Percentiles rank a stretch among this genome's conserved stretches.
Evolutionary conservation across 2,113 vertebrate genomes (phyloP).

Genomic region (Phaethornis superciliosus): DNA sequence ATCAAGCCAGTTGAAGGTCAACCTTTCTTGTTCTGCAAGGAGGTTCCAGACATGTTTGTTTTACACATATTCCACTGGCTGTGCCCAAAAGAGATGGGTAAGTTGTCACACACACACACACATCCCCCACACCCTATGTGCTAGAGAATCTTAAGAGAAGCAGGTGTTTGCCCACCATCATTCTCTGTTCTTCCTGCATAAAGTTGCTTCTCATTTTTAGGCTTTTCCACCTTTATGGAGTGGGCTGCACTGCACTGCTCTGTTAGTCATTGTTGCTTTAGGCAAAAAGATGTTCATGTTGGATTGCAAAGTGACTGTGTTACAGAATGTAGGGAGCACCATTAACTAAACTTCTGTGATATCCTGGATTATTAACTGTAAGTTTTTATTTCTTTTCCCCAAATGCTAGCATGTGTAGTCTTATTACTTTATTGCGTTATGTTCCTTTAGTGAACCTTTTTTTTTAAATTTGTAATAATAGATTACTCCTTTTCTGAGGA

Average conservation of each 20-base stretch:
- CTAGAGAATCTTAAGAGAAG: rapidly evolving
- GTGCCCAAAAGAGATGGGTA: neutral
- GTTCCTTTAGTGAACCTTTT: neutral
- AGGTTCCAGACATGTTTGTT: neutral
- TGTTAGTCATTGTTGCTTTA: rapidly evolving
- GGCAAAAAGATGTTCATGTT: neutral
- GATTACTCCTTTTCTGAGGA: neutral
- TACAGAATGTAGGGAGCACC: neutral
- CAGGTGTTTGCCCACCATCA: neutral
- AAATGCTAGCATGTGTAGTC: neutral
- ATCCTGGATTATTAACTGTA: neutral
- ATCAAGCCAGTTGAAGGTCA: neutral
- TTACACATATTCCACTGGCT: neutral
- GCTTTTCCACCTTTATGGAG: neutral
- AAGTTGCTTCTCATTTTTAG: neutral
- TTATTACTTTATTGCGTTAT: neutral
- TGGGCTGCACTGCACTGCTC: neutral
- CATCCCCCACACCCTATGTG: too few species aligned
- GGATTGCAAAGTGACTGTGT: neutral
- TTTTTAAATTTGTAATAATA: neutral
- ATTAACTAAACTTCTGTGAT: neutral
- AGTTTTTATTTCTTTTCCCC: neutral
- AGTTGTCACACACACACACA: rapidly evolving
- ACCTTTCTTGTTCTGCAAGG: neutral
- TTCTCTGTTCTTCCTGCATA: neutral